Conservation (phyloP, 2,113 vertebrate species). For the Sylvia atricapilla region DNA sequence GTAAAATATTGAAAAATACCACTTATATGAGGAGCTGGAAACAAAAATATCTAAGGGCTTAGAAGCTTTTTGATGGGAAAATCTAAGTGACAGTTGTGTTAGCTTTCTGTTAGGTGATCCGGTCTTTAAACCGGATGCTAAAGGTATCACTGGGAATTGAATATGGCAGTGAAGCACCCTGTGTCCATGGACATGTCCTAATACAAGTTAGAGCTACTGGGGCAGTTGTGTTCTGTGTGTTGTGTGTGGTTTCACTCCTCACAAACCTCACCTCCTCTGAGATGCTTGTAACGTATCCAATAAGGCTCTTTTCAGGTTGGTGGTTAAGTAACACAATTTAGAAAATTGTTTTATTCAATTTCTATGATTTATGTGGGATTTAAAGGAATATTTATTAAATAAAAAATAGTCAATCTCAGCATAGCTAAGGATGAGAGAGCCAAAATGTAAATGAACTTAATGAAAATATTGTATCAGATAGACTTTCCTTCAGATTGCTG, state of each 20-base stretch:
- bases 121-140: not conserved
- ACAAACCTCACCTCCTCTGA: not conserved
- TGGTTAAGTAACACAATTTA: not conserved
- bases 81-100: not conserved
- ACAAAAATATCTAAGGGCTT: not conserved
- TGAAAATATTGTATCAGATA: not conserved
- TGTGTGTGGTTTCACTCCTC: not conserved
- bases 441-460: not conserved
- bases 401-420: not conserved
- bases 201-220: not conserved
- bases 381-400: not conserved
- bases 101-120: not conserved
- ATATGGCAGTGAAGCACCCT: not conserved
- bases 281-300: rapidly evolving
- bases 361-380: not conserved
- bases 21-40: not conserved
- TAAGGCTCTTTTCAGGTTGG: not conserved
- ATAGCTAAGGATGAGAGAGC: not conserved
- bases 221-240: not conserved
- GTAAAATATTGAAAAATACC: not conserved
- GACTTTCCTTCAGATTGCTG: not conserved
- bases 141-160: not conserved
- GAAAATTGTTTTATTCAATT: not conserved
- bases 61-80: not conserved
- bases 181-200: not conserved